phyloP scores from a whole-genome alignment of 2,797 vertebrate species.

The Chloroceryle inda region DNA sequence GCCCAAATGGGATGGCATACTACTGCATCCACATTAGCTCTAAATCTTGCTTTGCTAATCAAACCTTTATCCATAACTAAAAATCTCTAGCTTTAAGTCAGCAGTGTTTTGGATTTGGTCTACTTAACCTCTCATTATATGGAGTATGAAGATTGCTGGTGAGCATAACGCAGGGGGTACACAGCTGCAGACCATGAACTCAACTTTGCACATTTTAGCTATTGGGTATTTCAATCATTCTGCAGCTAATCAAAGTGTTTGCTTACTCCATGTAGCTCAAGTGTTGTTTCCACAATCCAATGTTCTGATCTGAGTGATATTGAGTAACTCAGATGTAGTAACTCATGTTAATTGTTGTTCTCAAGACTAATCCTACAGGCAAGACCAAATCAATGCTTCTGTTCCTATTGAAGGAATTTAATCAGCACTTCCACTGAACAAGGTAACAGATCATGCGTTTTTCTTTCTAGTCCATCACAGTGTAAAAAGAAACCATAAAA shows the following conservation, averaged over 20 bases:
- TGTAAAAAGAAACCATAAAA: background rate
- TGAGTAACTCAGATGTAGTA: background rate
- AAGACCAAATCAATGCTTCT: background rate
- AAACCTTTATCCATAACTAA: background rate
- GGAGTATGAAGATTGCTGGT: background rate
- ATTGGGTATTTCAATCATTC: background rate
- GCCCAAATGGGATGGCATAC: background rate
- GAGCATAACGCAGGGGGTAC: fast-evolving
- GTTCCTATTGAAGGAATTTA: background rate
- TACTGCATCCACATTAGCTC: background rate
- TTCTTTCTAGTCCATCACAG: background rate
- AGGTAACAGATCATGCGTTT: background rate
- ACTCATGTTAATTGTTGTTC: background rate
- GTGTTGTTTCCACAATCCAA: background rate
- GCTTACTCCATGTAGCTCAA: background rate
- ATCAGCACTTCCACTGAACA: background rate
- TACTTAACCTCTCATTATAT: background rate
- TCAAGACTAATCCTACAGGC: background rate
- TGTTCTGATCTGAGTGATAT: background rate
- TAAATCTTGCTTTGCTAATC: background rate
- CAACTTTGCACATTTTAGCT: background rate
- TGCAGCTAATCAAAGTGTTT: background rate
- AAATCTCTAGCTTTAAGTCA: background rate
- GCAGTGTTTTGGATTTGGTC: background rate
- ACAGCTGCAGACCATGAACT: background rate